Evolutionary conservation across 2,797 vertebrate species (phyloP), one percentile per base, ranked within the genome.

Genomic region (Silurus aristotelis): DNA sequence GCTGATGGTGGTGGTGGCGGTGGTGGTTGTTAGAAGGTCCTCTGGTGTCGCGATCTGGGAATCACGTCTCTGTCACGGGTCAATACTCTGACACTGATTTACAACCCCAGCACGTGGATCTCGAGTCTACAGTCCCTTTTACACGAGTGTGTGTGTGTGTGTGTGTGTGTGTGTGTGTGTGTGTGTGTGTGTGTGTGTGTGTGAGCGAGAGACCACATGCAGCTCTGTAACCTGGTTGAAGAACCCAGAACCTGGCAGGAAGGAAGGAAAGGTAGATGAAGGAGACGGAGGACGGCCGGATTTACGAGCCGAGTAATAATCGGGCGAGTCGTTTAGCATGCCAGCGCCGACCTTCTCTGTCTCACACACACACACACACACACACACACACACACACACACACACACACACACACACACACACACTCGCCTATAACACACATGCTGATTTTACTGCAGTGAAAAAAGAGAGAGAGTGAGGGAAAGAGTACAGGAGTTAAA

Each of bases 261-360:
- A 61, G 66, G 56, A 80, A 27, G 14, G 72, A 68, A 31, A 73
- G 66, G 43, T 4, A 13, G 80, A 56, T 43, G 75, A 84, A 75
- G n/a, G 84, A 60, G 60, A 76, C 38, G 48, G 63, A 84, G 22
- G 73, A 64, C 38, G 85, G 58, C 87, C 89, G 92, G 91, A 93
- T 93, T 93, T 90, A 80, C 19, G 52, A 93, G 94, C 90, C 73
- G 89, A 93, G 89, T 87, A 91, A 87, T 90, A 91, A 93, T 93
- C 91, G 84, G 84, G 82, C 85, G 17, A 5, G 90, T 92, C 86
- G 86, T 87, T 89, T 84, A 38, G 38, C 38, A 86, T 67, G 84
- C 80, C 73, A 80, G 38, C 25, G 52, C 52, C 78, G 64, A n/a
- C 78, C 80, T 63, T 76, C 67, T n/a, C 48, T 55, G 67, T 75